Percentiles rank a stretch among this genome's conserved stretches.
Evolutionary conservation across 2,888 invertebrate species (phyloP).

Genomic region (Chymomyza fuscimana): DNA sequence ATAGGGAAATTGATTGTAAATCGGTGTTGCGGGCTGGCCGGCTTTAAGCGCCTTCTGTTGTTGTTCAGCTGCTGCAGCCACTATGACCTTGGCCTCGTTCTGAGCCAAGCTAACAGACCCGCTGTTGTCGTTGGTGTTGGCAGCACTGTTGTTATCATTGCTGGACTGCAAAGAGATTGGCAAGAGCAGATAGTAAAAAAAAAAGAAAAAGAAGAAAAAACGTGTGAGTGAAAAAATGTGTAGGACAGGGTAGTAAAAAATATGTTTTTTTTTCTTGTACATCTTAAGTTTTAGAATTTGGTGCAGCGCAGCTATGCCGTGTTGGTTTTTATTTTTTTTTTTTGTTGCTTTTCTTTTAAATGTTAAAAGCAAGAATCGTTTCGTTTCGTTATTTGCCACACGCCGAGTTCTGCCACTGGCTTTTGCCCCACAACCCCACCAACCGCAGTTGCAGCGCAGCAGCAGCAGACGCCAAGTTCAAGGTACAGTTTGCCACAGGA

Average conservation of each 20-base stretch:
- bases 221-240: neutral
- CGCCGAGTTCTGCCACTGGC: neutral
- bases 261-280: neutral
- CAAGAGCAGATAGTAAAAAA: neutral
- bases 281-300: neutral
- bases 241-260: neutral
- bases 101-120: conserved; percentile 72
- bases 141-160: conserved; percentile 13
- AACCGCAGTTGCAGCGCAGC: neutral
- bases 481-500: neutral
- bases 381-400: neutral
- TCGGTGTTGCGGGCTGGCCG: conserved; percentile 67
- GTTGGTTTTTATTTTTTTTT: no score
- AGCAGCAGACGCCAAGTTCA: neutral
- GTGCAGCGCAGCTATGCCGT: neutral
- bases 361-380: no score
- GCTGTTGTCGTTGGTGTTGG: conserved; percentile 72
- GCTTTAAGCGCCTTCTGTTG: conserved; percentile 70
- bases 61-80: conserved; percentile 56
- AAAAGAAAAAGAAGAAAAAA: conserved; percentile 11
- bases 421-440: neutral
- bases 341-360: no score
- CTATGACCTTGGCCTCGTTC: conserved; percentile 73
- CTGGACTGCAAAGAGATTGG: conserved; percentile 39
- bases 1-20: conserved; percentile 79